Base-by-base conservation (phyloP, 2,113 vertebrate species). In the Nyctereutes procyonoides region DNA sequence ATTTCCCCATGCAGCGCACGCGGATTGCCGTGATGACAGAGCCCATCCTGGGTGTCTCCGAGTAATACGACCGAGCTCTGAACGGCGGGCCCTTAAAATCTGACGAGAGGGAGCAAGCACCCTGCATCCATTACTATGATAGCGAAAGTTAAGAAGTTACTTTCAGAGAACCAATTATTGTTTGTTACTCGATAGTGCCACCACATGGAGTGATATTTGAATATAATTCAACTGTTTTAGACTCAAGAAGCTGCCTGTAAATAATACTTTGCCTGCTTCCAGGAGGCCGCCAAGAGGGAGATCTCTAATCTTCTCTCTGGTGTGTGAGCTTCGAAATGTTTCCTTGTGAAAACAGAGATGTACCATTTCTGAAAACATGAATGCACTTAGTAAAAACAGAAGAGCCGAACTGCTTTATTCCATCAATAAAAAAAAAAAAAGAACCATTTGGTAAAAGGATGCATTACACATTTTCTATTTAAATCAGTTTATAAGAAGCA, bases 181-280 rank as follows among this genome's bases (percentile, higher is more conserved):
- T 99, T 98, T 96, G 95, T 97, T 99, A 98, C 99, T 99, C 98
- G 0, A 98, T 98, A 98, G 98, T 98, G 99, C 99, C 99, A 98
- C 99, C 99, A 97, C 98, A 99, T 99, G 99, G 99, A 98, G 95
- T 71, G 92, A 98, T 88, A 98, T 98, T 96, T 98, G 97, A 98
- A 98, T 98, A 98, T 98, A 98, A 98, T 94, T 65, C 96, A 83
- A 69, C 56, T 7, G 38, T 81, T 88, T 48, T 0, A 65, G 85
- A 93, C 92, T 79, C 67, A 2, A 51, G 92, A 67, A 98, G 89
- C 90, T 35, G 96, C 85, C 98, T 97, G 98, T 97, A 98, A 98
- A 97, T 97, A 98, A 98, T 94, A 92, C 97, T 83, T 35, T 51
- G 87, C 83, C 88, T 53, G 88, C 97, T 97, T 98, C 88, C 30